Base-by-base conservation (phyloP, 2,888 invertebrate genomes). In the Melinopterus prodromus region DNA sequence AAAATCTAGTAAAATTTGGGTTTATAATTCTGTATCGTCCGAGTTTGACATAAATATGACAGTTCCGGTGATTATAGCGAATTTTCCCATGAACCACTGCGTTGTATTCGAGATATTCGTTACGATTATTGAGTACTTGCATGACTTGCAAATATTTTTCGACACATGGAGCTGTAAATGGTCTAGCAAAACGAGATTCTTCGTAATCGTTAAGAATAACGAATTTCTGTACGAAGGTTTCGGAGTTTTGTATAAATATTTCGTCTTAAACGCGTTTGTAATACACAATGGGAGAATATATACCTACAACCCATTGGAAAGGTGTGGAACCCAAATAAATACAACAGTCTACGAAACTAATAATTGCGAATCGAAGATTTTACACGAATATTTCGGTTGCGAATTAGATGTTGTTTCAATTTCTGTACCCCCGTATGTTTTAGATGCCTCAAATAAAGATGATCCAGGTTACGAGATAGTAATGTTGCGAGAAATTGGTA, bases 391-490 rank as follows among this genome's bases (percentile, higher is more conserved):
- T 71, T 79, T 81, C 16, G 80, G 79, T 16, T 84, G 84, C 72
- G 71, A 78, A 36, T 16, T 85, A 7, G 82, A 79, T 35, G 74
- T 84, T 12, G 69, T 83, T 2, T 26, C 82, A 4, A 77, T 82
- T 69, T 71, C 37, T 12, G 7, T 83, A 7, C 79, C 81, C 0
- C 84, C 85, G 9, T 84, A 83, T 71, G 81, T 84, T 12, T 82
- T 85, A n/a, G 79, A 85, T 79, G 36, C 77, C 5, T 36, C 74
- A 7, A 79, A 79, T 69, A 7, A 35, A 14, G n/a, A 53, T 16
- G 80, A 83, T 71, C 84, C 83, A n/a, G 85, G 85, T 38, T 82
- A 82, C 53, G 85, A 85, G 81, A 80, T 84, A 6, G 69, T 78
- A 15, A 69, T 84, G 9, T 35, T 84, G 12, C 79, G 77, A 16